Percentiles rank a stretch among this genome's conserved stretches.
phyloP scores from a whole-genome alignment of 2,113 vertebrate genomes.

The Cebidichthys violaceus region DNA sequence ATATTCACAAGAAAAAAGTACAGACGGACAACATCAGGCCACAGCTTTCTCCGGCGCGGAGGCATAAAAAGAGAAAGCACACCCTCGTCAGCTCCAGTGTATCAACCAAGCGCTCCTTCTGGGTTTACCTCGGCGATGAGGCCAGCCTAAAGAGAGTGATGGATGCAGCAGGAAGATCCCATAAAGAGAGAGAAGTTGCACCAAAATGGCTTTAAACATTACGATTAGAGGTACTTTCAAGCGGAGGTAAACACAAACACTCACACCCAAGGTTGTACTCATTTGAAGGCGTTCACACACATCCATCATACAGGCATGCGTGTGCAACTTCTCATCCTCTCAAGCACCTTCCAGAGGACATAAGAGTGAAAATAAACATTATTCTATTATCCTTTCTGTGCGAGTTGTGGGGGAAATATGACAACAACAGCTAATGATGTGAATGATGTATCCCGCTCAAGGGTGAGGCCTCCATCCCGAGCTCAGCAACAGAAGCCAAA shows the following conservation, averaged over 20 bases:
- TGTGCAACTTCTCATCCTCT: background rate
- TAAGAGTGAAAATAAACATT: slow-evolving; percentile 35
- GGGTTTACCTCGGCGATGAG: background rate
- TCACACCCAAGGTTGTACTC: background rate
- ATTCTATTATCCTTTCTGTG: slow-evolving; percentile 33
- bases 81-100: background rate
- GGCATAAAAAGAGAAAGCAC: slow-evolving; percentile 6
- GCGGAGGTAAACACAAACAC: slow-evolving; percentile 7
- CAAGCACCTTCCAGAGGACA: slow-evolving; percentile 20
- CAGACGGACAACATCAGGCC: background rate
- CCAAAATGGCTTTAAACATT: slow-evolving; percentile 29
- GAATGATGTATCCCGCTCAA: slow-evolving; percentile 42
- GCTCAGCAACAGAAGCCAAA: slow-evolving; percentile 31
- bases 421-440: slow-evolving; percentile 63
- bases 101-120: background rate
- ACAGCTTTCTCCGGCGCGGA: background rate
- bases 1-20: background rate
- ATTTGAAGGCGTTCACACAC: background rate
- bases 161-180: slow-evolving; percentile 15
- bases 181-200: slow-evolving; percentile 24
- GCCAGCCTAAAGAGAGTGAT: slow-evolving; percentile 19
- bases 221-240: slow-evolving; percentile 32
- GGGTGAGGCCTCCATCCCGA: slow-evolving; percentile 15
- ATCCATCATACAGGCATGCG: background rate
- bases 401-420: slow-evolving; percentile 34